Evolutionary conservation across 2,888 invertebrate genomes (phyloP).

Genomic region (Chrysolina oricalcia): DNA sequence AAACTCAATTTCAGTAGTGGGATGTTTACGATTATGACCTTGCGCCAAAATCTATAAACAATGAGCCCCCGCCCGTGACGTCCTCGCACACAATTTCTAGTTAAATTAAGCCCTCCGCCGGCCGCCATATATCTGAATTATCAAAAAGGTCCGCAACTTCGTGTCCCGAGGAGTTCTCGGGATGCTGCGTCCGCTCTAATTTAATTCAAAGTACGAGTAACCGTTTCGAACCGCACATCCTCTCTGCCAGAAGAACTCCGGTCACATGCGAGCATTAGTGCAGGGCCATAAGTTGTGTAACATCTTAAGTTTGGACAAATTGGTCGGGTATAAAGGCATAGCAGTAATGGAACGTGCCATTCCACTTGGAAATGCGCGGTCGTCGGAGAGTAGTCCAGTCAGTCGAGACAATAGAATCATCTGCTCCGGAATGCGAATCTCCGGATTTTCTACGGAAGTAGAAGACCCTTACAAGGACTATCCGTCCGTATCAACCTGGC

Average conservation of each 20-base stretch:
- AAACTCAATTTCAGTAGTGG: no score
- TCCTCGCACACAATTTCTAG: not conserved
- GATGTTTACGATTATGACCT: no score
- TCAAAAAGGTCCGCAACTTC: slow-evolving; percentile 7
- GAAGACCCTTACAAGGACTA: no score
- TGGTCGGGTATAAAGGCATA: slow-evolving; percentile 49
- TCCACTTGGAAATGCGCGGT: slow-evolving; percentile 52
- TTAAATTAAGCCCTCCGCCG: slow-evolving; percentile 1
- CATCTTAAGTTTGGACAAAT: slow-evolving; percentile 53
- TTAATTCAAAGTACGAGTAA: slow-evolving; percentile 40
- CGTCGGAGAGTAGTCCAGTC: slow-evolving; percentile 16
- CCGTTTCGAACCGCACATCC: slow-evolving; percentile 41
- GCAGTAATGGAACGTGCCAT: slow-evolving; percentile 54
- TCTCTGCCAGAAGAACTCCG: slow-evolving; percentile 44
- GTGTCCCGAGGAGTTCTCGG: not conserved
- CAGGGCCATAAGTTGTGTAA: slow-evolving; percentile 51
- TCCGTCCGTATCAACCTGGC: no score
- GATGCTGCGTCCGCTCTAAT: slow-evolving; percentile 21
- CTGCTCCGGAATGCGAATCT: no score
- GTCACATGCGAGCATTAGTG: slow-evolving; percentile 49
- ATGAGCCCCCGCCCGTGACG: not conserved
- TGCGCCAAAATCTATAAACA: not conserved
- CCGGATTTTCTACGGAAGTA: no score
- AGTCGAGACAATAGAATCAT: not conserved
- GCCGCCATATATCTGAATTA: slow-evolving; percentile 16